phyloP scores from a whole-genome alignment of 2,888 invertebrate genomes.

The Lypha dubia region DNA sequence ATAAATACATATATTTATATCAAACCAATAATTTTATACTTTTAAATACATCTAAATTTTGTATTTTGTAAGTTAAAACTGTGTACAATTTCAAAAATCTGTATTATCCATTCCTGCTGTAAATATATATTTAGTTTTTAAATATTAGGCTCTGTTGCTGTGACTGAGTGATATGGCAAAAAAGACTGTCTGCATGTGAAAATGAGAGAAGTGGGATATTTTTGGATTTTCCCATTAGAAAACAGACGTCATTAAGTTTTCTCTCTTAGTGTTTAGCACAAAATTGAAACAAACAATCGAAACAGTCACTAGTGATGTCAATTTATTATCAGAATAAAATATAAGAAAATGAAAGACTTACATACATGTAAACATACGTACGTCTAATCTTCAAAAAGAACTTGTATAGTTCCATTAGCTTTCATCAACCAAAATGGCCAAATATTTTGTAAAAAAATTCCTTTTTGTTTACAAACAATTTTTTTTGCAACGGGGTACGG shows the following conservation, averaged over 20 bases:
- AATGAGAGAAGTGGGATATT: slow-evolving; percentile 45
- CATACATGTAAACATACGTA: too few relatives aligned
- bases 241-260: slow-evolving; percentile 23
- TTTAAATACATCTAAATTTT: not conserved
- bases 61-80: not conserved
- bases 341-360: not conserved
- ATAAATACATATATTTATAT: not conserved
- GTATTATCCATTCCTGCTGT: not conserved
- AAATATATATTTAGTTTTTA: not conserved
- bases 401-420: too few relatives aligned
- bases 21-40: not conserved
- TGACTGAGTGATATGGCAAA: slow-evolving; percentile 4
- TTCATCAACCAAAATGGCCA: too few relatives aligned
- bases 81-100: not conserved
- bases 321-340: not conserved
- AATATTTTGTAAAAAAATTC: too few relatives aligned
- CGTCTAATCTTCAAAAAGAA: too few relatives aligned
- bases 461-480: too few relatives aligned
- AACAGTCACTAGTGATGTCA: slow-evolving; percentile 27
- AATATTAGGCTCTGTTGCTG: not conserved
- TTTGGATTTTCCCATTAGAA: slow-evolving; percentile 59
- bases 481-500: too few relatives aligned
- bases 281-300: not conserved
- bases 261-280: not conserved
- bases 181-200: not conserved